Percentiles rank a stretch among this genome's conserved stretches.
Evolutionary conservation across 1,140 invertebrate genomes (phyloP).

Genomic region (Apis mellifera): DNA sequence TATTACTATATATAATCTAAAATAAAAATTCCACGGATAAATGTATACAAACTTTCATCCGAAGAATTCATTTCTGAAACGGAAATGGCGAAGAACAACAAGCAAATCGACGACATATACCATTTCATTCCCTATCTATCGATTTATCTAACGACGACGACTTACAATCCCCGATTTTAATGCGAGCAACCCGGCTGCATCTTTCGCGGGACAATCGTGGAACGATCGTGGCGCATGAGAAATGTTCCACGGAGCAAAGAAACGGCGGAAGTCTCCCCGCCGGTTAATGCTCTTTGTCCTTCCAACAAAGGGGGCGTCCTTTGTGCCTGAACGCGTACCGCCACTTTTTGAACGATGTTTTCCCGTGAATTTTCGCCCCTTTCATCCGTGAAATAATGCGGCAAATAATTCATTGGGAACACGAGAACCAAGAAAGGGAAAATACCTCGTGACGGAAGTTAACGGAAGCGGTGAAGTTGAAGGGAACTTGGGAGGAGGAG

Average conservation of each 20-base stretch:
- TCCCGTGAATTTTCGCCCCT: not conserved
- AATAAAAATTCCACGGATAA: no score
- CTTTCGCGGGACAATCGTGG: not conserved
- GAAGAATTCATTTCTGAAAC: not conserved
- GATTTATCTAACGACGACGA: not conserved
- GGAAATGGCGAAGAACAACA: not conserved
- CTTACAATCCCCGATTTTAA: not conserved
- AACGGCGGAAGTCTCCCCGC: not conserved
- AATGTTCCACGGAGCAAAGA: not conserved
- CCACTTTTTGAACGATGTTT: not conserved
- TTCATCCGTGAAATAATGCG: not conserved
- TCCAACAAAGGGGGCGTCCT: not conserved
- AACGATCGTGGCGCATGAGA: not conserved
- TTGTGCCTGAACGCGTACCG: not conserved
- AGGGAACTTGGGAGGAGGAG: not conserved
- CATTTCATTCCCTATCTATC: slow-evolving; percentile 1
- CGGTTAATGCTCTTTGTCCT: slow-evolving; percentile 11
- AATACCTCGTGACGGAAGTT: not conserved
- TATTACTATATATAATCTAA: no score
- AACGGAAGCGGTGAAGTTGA: not conserved
- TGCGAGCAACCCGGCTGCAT: not conserved
- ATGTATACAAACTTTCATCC: not conserved
- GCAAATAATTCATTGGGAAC: not conserved
- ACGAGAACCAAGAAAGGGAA: not conserved
- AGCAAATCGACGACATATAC: not conserved